A percentile compares a stretch with the other conserved stretches of the same genome.
These are phyloP conservation scores for Sphaeramia orbicularis DNA, from an alignment of 2,797 vertebrate genomes.

Conservation along the genomic window DNA sequence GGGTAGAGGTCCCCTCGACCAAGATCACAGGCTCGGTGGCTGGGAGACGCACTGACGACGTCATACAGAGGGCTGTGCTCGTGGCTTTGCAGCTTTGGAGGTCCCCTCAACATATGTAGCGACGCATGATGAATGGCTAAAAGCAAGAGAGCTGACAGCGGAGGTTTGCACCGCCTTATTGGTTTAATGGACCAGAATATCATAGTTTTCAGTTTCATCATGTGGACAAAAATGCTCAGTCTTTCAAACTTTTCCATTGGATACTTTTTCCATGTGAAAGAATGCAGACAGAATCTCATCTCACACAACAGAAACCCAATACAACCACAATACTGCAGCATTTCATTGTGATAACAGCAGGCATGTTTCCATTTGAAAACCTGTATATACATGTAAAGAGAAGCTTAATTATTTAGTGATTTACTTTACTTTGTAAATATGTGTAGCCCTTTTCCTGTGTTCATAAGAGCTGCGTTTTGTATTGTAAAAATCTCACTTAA, in stretches of 20 bases:
- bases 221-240: slow-evolving; percentile 6
- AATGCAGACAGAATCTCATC: background rate
- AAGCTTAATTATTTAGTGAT: slow-evolving; percentile 53
- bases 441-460: slow-evolving; percentile 35
- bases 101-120: slow-evolving; percentile 71
- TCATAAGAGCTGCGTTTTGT: slow-evolving; percentile 50
- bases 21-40: slow-evolving; percentile 61
- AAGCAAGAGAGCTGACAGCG: slow-evolving; percentile 56
- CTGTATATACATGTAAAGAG: slow-evolving; percentile 67
- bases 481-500: slow-evolving; percentile 71
- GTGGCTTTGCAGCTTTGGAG: slow-evolving; percentile 68
- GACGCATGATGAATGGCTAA: slow-evolving; percentile 58
- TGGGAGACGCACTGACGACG: slow-evolving; percentile 46
- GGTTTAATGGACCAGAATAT: slow-evolving; percentile 30
- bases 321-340: background rate
- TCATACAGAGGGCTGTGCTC: slow-evolving; percentile 44
- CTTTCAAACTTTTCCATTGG: background rate
- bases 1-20: slow-evolving; percentile 40
- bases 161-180: slow-evolving; percentile 54
- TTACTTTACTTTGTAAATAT: slow-evolving; percentile 68
- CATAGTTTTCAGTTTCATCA: slow-evolving; percentile 7
- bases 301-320: background rate
- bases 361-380: slow-evolving; percentile 25
- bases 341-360: slow-evolving; percentile 18
- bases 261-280: background rate